Base-by-base conservation (phyloP, 92 coral and sea anemone species). In the Siderastrea radians region DNA sequence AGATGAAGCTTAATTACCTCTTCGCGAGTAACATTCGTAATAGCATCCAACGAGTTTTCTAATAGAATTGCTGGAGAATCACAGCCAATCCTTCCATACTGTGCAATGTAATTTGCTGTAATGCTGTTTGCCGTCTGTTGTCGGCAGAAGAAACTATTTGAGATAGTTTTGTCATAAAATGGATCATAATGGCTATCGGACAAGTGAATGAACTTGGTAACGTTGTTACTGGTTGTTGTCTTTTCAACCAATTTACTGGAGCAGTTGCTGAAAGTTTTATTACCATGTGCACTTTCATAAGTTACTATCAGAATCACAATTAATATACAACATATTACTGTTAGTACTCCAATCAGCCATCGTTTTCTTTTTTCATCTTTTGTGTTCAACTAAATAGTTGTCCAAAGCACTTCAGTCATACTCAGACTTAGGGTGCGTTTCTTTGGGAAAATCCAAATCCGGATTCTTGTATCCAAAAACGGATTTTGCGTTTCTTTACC, bases 171-270 rank as follows among this genome's bases (percentile, higher is more conserved):
- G 83, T 95, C 81, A 82, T 92, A 95, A 74, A 75, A 93, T 16
- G 81, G 86, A 84, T 97, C 98, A 47, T 92, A 86, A 63, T 97
- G 99, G 74, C 92, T 72, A 86, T 97, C 99, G 6, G 99, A 92
- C n/a, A 90, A 80, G 68, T 89, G 88, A 49, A 97, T 87, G 63
- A 97, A 97, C 86, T 94, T 93, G 11, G 90, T 46, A 14, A 78
- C 54, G 17, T 58, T 65, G 15, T 68, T 54, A 48, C 60, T 62
- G 1, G 68, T 26, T 26, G 38, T 9, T 12, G 48, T 44, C 43
- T 8, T 43, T 44, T 57, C 70, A 2, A 2, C 59, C 0, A 50
- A 8, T 13, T 46, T 45, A 6, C 7, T n/a, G 13, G 66, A 17
- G 85, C 68, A 10, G 5, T 58, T 44, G 0, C 44, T 19, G 52